Base-by-base conservation (phyloP, 2,113 vertebrate species). In the Xiphophorus maculatus region DNA sequence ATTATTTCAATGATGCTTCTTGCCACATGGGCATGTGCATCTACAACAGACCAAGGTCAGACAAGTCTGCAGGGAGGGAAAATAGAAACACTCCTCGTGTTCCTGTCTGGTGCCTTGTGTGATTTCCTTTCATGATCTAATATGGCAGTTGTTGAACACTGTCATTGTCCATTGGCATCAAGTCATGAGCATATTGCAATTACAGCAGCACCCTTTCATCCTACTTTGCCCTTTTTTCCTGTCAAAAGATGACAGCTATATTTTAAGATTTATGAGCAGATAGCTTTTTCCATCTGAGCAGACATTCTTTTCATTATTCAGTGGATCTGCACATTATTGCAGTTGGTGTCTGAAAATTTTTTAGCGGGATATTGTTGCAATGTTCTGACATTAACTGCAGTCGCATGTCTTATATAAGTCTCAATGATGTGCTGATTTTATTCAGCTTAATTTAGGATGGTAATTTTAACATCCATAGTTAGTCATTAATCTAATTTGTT, bases 1-100 rank as follows among this genome's bases (percentile, higher is more conserved):
- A 93, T 94, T 91, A 86, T 79, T 78, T 83, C 89, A 90, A 91
- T 90, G 89, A 81, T 77, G 68, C 68, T 85, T 79, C 30, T 67
- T 74, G 77, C 77, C 76, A 42, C 84, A 82, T 65, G 76, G 58
- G 76, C 28, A 48, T 48, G 40, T 32, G 17, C 35, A 77, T 44
- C 84, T 68, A 22, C 14, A 40, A 27, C 63, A 61, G 74, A 77
- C 71, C 81, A 84, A 89, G 73, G 82, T 89, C 81, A 81, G 58
- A 70, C 70, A 70, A 60, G 60, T 76, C 73, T 78, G 71, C 15
- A 63, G 75, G 54, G 75, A 72, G 12, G 15, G 37, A 86, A 58
- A 83, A 82, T 40, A 58, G 68, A 82, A 66, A 28, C 32, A 37
- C 63, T 79, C 66, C 60, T 71, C 35, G 25, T 62, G 37, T 68